phyloP scores from a whole-genome alignment of 2,797 vertebrate species.

The Rhinogobio ventralis region DNA sequence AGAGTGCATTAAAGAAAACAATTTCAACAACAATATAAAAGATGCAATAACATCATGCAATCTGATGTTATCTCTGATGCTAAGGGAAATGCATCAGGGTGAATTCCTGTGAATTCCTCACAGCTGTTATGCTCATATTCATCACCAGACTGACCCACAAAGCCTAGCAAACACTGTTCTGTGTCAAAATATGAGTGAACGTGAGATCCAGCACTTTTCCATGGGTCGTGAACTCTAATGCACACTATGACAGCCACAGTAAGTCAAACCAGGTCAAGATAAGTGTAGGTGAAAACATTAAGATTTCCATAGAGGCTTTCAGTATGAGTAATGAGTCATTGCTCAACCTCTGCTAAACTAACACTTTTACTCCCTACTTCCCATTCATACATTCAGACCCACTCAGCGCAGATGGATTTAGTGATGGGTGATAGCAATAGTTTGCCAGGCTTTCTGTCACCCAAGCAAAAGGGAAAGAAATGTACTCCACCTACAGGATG shows the following conservation, averaged over 20 bases:
- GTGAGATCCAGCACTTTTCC: not conserved
- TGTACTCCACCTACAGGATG: conserved; percentile 75
- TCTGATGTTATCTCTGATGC: conserved; percentile 30
- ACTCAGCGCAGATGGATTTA: conserved; percentile 58
- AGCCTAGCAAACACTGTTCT: not conserved
- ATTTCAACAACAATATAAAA: not conserved
- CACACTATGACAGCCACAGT: conserved; percentile 27
- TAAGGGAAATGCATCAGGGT: conserved; percentile 42
- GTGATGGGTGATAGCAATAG: conserved; percentile 66
- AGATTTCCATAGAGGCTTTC: conserved; percentile 26
- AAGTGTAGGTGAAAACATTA: conserved; percentile 16
- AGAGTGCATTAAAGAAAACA: not conserved
- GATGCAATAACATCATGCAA: not conserved
- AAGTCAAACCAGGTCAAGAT: conserved; percentile 25
- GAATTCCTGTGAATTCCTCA: conserved; percentile 61
- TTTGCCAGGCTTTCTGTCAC: conserved; percentile 76
- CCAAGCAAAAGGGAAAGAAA: conserved; percentile 62
- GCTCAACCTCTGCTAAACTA: conserved; percentile 43
- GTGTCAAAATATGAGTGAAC: not conserved
- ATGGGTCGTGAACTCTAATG: conserved; percentile 13
- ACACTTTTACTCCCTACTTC: conserved; percentile 38
- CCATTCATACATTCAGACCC: conserved; percentile 44
- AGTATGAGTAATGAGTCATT: conserved; percentile 44
- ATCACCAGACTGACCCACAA: conserved; percentile 33
- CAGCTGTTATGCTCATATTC: conserved; percentile 36